Conservation (phyloP, 2,797 vertebrate species). For the Anabas testudineus region DNA sequence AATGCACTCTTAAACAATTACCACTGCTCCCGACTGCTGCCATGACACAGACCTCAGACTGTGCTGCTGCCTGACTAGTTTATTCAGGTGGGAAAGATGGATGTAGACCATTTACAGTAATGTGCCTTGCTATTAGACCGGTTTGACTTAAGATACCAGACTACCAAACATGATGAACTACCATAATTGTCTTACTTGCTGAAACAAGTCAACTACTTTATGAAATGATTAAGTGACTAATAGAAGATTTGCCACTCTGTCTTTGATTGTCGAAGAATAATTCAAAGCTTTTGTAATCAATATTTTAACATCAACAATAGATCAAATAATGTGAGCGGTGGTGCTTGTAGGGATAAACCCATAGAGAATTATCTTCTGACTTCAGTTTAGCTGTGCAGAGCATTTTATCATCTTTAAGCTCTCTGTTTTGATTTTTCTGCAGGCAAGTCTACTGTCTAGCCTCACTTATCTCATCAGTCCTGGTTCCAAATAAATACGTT, state of each 20-base stretch:
- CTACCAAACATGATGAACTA: background rate
- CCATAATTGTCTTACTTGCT: background rate
- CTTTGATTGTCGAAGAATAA: background rate
- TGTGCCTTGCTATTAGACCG: constrained; percentile 20
- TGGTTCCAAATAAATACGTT: background rate
- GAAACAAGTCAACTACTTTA: background rate
- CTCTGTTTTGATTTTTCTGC: background rate
- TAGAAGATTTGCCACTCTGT: background rate
- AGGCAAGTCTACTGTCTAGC: too few species aligned
- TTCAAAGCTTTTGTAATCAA: background rate
- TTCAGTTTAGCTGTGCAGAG: background rate
- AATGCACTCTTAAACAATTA: constrained; percentile 85
- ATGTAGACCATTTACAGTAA: constrained; percentile 59
- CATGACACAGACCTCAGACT: constrained; percentile 66
- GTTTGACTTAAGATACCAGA: constrained; percentile 20
- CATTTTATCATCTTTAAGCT: background rate
- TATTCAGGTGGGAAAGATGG: constrained; percentile 57
- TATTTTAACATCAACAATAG: background rate
- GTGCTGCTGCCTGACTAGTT: constrained; percentile 60
- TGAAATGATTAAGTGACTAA: background rate
- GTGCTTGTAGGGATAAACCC: background rate
- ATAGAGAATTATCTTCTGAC: background rate
- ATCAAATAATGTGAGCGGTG: background rate
- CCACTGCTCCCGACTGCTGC: constrained; percentile 71
- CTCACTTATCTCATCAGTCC: background rate